A percentile compares a stretch with the other conserved stretches of the same genome.
Evolutionary conservation across 2,113 vertebrate species (phyloP).

Genomic region (Psephotus haematonotus): DNA sequence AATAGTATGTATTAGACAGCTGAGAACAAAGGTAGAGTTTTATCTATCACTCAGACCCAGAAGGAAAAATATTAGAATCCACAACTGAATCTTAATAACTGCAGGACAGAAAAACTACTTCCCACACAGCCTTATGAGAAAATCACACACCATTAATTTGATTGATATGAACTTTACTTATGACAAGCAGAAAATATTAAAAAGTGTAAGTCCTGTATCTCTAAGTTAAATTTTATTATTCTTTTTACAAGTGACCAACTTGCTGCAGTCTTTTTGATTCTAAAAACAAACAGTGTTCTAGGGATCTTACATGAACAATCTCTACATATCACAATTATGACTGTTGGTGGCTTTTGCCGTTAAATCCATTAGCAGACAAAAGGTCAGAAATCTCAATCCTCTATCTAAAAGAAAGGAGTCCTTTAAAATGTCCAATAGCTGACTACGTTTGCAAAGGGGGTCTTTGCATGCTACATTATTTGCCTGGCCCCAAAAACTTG

Average conservation of each 20-base stretch:
- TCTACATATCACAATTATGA: not conserved
- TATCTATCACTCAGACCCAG: not conserved
- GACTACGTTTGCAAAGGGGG: not conserved
- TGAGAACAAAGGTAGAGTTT: not conserved
- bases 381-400: not conserved
- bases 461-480: not conserved
- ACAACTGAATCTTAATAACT: not conserved
- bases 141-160: not conserved
- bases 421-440: not conserved
- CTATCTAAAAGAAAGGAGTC: not conserved
- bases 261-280: not conserved
- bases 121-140: not conserved
- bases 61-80: not conserved
- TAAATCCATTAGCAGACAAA: not conserved
- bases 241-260: not conserved
- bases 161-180: not conserved
- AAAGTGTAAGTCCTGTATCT: not conserved
- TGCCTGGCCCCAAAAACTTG: not conserved
- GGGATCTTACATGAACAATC: not conserved
- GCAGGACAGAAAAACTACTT: not conserved
- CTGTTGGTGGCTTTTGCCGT: not conserved
- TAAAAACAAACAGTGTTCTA: not conserved
- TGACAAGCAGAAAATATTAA: not conserved
- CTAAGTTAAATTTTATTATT: not conserved
- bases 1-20: not conserved